Conservation (phyloP, 2,888 invertebrate species). For the Megaustenia siamemsis region DNA sequence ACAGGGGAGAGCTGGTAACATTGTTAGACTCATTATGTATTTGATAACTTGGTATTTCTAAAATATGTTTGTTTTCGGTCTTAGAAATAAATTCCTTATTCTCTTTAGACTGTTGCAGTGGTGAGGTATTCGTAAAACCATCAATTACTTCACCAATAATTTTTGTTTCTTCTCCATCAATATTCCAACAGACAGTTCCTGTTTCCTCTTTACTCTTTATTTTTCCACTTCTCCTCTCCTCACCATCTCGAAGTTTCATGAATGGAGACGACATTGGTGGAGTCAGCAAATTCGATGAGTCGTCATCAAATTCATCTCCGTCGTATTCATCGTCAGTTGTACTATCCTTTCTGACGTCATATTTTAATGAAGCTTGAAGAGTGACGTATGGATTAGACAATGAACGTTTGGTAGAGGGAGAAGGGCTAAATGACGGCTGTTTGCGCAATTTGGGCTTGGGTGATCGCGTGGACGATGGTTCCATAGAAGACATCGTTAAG, state of each 20-base stretch:
- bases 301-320: constrained; percentile 55
- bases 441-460: too few relatives aligned
- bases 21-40: constrained; percentile 1
- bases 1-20: constrained; percentile 18
- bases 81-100: constrained; percentile 9
- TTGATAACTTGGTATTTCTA: constrained; percentile 18
- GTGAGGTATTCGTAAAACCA: not conserved
- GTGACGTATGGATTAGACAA: constrained; percentile 13
- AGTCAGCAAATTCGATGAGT: constrained; percentile 55
- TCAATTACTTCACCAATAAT: not conserved
- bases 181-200: not conserved
- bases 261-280: constrained; percentile 59
- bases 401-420: not conserved
- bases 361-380: not conserved
- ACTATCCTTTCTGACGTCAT: constrained; percentile 38
- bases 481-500: too few relatives aligned
- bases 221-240: constrained; percentile 35
- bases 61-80: not conserved
- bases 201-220: constrained; percentile 28
- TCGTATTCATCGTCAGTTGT: constrained; percentile 53
- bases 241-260: constrained; percentile 48
- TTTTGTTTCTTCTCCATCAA: constrained; percentile 25
- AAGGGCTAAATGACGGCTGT: constrained; percentile 36
- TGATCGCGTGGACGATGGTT: too few relatives aligned
- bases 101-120: not conserved